Evolutionary conservation across 2,113 vertebrate genomes (phyloP), one percentile per base, ranked within the genome.

Genomic region (Neotragus moschatus): DNA sequence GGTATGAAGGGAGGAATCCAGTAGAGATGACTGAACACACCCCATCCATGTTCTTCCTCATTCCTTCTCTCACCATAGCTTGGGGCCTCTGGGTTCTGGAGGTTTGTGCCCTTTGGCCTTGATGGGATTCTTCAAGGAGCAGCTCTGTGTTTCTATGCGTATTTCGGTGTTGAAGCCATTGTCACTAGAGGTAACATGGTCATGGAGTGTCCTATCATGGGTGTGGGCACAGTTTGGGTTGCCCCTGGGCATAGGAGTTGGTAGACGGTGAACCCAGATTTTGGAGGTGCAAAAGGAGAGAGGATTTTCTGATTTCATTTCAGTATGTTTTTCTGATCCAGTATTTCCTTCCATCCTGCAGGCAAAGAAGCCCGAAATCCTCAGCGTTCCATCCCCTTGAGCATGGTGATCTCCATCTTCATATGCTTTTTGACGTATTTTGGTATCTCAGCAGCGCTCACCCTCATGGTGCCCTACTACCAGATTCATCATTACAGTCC

Each of bases 111-210:
- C 1, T 99, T 99, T 77, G 99, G 99, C 14, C 97, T 99, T 51
- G 95, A 98, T 0, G 99, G 99, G 1, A 98, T 99, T 94, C 98
- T 99, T 36, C 99, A 99, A 0, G 99, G 99, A 0, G 99, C 99
- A 5, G 99, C 99, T 43, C 99, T 99, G 3, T 99, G 99, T 96
- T 99, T 99, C 98, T 99, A 99, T 0, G 99, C 99, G 21, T 99
- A 99, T 0, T 99, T 99, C 2, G 99, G 99, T 12, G 99, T 99
- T 30, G 99, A 99, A 98, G 99, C 99, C 98, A 99, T 99, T 1
- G 99, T 99, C 88, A 99, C 99, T 13, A 99, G 99, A 99, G 99
- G 99, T 99, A 97, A 96, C 26, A 0, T 0, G 9, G 43, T 21
- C 3, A 6, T 51, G 63, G 3, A 11, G 25, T 77, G 30, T 1